A percentile compares a stretch with the other conserved stretches of the same genome.
Conservation (phyloP, 1,140 invertebrate species). For the Notospermus geniculatus region DNA sequence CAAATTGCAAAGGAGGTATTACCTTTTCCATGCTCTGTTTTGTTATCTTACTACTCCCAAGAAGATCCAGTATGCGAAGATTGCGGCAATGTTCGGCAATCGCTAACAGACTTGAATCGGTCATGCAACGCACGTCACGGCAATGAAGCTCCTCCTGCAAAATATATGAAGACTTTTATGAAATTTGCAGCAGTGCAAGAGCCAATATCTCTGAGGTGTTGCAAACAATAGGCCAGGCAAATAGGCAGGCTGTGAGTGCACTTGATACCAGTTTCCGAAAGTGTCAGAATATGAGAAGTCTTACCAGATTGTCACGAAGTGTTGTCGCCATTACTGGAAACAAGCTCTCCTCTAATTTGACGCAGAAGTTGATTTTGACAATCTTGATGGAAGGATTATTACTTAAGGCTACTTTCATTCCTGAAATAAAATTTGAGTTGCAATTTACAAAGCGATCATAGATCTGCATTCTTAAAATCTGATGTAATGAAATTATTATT, state of each 20-base stretch:
- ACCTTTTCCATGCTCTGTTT: constrained; percentile 14
- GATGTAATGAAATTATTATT: no score
- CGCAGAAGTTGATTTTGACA: constrained; percentile 19
- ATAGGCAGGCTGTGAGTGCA: no score
- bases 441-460: no score
- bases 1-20: no score
- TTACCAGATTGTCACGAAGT: constrained; percentile 26
- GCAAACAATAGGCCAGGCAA: no score
- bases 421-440: no score
- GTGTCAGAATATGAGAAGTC: no score
- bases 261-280: no score
- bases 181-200: no score
- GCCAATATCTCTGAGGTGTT: no score
- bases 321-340: constrained; percentile 23
- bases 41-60: constrained; percentile 13
- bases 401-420: constrained; percentile 22
- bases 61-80: constrained; percentile 11
- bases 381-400: constrained; percentile 24
- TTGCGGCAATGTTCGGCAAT: constrained; percentile 18
- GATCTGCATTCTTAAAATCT: no score
- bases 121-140: constrained; percentile 5
- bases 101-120: constrained; percentile 8
- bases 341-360: constrained; percentile 18
- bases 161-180: background rate
- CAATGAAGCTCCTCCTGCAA: constrained; percentile 17